Evolutionary conservation across 2,888 invertebrate species (phyloP).

Genomic region (Drosophila melanosoma): DNA sequence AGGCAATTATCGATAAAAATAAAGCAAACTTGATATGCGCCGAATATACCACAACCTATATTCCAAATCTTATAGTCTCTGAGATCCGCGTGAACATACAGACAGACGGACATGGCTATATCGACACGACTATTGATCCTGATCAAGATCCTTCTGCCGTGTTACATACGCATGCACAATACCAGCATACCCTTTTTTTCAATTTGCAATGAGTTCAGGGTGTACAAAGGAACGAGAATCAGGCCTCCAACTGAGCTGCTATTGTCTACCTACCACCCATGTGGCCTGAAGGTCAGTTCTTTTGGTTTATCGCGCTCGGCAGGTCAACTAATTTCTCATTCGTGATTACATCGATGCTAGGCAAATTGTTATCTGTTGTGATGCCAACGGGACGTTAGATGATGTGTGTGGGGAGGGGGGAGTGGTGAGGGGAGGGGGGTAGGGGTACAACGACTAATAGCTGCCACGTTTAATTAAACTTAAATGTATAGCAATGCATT

Average conservation of each 20-base stretch:
- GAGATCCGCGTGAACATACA: too few species aligned
- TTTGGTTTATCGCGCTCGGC: slow-evolving; percentile 35
- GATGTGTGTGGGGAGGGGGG: too few species aligned
- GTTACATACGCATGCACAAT: too few species aligned
- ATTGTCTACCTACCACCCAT: slow-evolving; percentile 26
- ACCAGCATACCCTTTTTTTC: too few species aligned
- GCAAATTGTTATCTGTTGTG: slow-evolving; percentile 55
- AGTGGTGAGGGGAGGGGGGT: not conserved
- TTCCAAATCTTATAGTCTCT: too few species aligned
- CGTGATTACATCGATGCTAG: slow-evolving; percentile 59
- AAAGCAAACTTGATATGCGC: too few species aligned
- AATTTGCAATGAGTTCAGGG: too few species aligned
- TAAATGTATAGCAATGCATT: slow-evolving; percentile 71
- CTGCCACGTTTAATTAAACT: slow-evolving; percentile 72
- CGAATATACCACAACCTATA: too few species aligned
- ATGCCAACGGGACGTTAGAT: not conserved
- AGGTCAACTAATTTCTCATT: slow-evolving; percentile 71
- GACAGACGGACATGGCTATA: too few species aligned
- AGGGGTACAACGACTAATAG: slow-evolving; percentile 20
- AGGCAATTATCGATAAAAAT: too few species aligned
- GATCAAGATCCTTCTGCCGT: too few species aligned
- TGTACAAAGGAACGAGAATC: not conserved
- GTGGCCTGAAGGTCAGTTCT: slow-evolving; percentile 51
- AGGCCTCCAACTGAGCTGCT: slow-evolving; percentile 2
- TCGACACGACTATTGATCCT: too few species aligned